Evolutionary conservation across 2,797 vertebrate species (phyloP).

Genomic region (Chanos chanos): DNA sequence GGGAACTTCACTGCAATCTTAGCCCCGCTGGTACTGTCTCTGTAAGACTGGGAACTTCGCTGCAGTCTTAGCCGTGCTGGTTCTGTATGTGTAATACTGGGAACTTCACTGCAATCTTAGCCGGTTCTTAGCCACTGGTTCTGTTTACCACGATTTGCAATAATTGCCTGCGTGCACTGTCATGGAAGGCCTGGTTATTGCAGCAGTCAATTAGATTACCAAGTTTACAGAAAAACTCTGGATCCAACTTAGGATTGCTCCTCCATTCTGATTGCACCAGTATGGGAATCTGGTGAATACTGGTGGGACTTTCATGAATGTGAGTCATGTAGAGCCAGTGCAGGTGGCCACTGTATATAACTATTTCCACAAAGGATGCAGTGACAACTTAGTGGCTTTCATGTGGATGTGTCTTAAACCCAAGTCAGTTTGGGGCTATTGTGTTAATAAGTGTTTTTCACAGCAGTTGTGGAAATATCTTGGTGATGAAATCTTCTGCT

Average conservation of each 20-base stretch:
- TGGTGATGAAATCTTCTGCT: too few species aligned
- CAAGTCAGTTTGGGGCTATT: too few species aligned
- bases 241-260: constrained; percentile 63
- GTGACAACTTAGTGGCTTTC: too few species aligned
- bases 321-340: too few species aligned
- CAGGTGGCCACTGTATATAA: too few species aligned
- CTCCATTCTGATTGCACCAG: constrained; percentile 41
- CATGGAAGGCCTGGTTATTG: constrained; percentile 73
- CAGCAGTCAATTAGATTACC: constrained; percentile 71
- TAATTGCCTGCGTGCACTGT: constrained; percentile 67
- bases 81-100: constrained; percentile 69
- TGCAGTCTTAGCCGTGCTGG: constrained; percentile 70
- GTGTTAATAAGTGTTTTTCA: too few species aligned
- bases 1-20: constrained; percentile 64
- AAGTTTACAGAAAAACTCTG: constrained; percentile 66
- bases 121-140: constrained; percentile 72
- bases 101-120: constrained; percentile 62
- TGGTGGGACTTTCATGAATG: too few species aligned
- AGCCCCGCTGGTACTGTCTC: constrained; percentile 71
- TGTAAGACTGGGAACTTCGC: constrained; percentile 69
- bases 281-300: not conserved
- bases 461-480: too few species aligned
- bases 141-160: constrained; percentile 61
- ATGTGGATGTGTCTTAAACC: too few species aligned
- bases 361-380: too few species aligned